Percentiles rank a stretch among this genome's conserved stretches.
These are phyloP conservation scores for Hedya salicella DNA, from an alignment of 2,888 invertebrate species.

Conservation along the genomic window DNA sequence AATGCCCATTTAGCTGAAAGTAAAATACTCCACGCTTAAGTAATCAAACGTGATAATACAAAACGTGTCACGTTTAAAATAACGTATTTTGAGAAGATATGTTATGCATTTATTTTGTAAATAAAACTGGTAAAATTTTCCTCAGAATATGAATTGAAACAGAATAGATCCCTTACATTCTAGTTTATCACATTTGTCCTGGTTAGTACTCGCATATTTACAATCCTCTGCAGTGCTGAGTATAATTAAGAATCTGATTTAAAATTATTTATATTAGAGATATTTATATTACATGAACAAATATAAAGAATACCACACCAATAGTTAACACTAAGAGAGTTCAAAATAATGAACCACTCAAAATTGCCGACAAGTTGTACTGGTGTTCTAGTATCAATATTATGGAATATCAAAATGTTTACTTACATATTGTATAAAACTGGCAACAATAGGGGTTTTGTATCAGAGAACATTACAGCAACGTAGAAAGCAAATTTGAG, in stretches of 20 bases:
- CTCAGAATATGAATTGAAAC: constrained; percentile 50
- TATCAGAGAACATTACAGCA: constrained; percentile 6
- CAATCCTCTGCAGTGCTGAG: constrained; percentile 72
- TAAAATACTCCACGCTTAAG: constrained; percentile 55
- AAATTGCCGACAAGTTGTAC: constrained; percentile 55
- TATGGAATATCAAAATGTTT: constrained; percentile 46
- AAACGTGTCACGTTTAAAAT: constrained; percentile 52
- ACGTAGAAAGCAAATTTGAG: constrained; percentile 43
- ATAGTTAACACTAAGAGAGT: constrained; percentile 79
- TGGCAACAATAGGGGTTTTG: constrained; percentile 39
- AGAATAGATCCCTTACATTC: constrained; percentile 68
- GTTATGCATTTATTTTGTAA: constrained; percentile 53
- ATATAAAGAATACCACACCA: constrained; percentile 83
- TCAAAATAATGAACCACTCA: constrained; percentile 78
- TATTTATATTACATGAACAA: constrained; percentile 78
- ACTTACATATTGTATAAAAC: constrained; percentile 44
- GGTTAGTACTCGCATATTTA: constrained; percentile 78
- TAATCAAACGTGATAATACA: constrained; percentile 53
- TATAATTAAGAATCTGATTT: constrained; percentile 74
- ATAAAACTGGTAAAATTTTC: constrained; percentile 54
- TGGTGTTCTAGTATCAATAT: constrained; percentile 48
- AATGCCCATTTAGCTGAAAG: constrained; percentile 75
- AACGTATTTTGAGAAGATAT: constrained; percentile 50
- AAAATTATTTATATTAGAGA: constrained; percentile 59
- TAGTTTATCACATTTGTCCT: constrained; percentile 83